phyloP scores from a whole-genome alignment of 2,797 vertebrate species.

The Eupleurogrammus muticus region DNA sequence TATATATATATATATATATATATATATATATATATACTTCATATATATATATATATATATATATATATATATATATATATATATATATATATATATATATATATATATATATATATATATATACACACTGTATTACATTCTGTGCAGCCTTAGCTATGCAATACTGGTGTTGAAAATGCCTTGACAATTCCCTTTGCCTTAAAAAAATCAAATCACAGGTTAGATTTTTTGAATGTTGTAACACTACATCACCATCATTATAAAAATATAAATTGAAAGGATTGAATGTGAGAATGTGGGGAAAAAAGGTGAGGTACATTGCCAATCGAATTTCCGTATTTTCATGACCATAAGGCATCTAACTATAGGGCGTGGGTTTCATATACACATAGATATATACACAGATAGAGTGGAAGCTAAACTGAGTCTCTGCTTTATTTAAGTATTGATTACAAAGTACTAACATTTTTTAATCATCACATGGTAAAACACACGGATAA shows the following conservation, averaged over 20 bases:
- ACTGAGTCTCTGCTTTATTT: too few relatives aligned
- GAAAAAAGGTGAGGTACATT: slow-evolving; percentile 37
- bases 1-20: slow-evolving; percentile 76
- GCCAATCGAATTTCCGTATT: too few relatives aligned
- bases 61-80: slow-evolving; percentile 74
- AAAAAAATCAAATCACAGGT: slow-evolving; percentile 75
- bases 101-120: slow-evolving; percentile 60
- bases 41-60: slow-evolving; percentile 75
- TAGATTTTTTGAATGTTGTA: slow-evolving; percentile 71
- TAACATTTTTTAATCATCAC: too few relatives aligned
- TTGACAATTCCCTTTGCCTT: slow-evolving; percentile 87
- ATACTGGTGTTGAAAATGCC: slow-evolving; percentile 84
- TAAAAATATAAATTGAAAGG: slow-evolving; percentile 23
- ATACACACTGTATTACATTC: slow-evolving; percentile 73
- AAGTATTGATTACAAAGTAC: too few relatives aligned
- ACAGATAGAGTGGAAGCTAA: too few relatives aligned
- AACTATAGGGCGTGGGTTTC: too few relatives aligned
- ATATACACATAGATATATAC: too few relatives aligned
- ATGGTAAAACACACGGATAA: too few relatives aligned
- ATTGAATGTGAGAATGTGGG: slow-evolving; percentile 55
- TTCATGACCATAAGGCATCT: too few relatives aligned
- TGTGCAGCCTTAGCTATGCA: slow-evolving; percentile 87
- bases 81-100: slow-evolving; percentile 59
- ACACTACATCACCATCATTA: slow-evolving; percentile 56
- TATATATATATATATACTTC: slow-evolving; percentile 37